Evolutionary conservation across 2,113 vertebrate genomes (phyloP), one percentile per base, ranked within the genome.

Genomic region (Paratilapia polleni): DNA sequence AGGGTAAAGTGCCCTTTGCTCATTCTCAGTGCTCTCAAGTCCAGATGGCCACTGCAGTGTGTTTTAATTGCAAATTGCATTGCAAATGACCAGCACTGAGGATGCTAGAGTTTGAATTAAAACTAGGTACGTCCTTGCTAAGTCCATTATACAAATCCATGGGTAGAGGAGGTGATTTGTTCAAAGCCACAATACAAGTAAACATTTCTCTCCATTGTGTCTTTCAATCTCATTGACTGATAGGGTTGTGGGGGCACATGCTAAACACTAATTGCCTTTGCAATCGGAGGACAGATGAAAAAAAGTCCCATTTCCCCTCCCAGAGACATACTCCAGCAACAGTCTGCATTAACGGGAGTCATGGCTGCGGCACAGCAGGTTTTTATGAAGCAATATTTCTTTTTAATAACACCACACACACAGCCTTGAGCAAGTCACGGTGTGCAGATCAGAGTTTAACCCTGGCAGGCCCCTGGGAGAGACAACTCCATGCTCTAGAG

Each of bases 381-480:
- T 93, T 94, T 96, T 94, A 95, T 95, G 92, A 96, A 93, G 91
- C 94, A 91, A 93, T 94, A 93, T 93, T 91, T 96, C 91, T 95
- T 92, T 95, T 95, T 94, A 94, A 95, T 94, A 93, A 91, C 88
- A 62, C 43, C 75, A 84, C 77, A 88, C 81, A 88, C 88, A 77
- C 62, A 81, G 86, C 90, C 91, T 91, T 85, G 81, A 89, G 87
- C 90, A 76, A 93, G 86, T 90, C 89, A 84, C 58, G 77, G 85
- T 80, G 86, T 82, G 84, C 86, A 91, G 86, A 88, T 88, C 88
- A 82, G 73, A 88, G 83, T 94, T 95, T 93, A 95, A 94, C 92
- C 90, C 86, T 88, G 85, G 70, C 68, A 89, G 81, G 28, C 88
- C 81, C 81, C 80, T 62, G 87, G 74, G 92, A 90, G 56, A 87